A percentile compares a stretch with the other conserved stretches of the same genome.
These are phyloP conservation scores for Agrypnus murinus DNA, from an alignment of 2,888 invertebrate species.

Conservation along the genomic window DNA sequence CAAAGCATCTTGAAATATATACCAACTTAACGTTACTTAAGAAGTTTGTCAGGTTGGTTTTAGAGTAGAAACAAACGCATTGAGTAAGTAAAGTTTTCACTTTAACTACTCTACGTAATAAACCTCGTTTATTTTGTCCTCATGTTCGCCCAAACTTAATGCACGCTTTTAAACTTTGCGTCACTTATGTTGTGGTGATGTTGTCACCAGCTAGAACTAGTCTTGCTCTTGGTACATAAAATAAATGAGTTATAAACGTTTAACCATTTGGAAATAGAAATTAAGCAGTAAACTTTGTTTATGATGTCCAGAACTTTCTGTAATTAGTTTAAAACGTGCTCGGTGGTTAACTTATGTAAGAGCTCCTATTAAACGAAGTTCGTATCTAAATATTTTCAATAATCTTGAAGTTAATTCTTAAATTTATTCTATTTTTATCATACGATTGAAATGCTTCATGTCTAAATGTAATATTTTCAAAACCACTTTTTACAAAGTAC, in stretches of 20 bases:
- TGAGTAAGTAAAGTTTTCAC: conserved; percentile 32
- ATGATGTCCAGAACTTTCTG: background rate
- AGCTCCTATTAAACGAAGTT: no score
- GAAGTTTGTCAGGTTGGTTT: conserved; percentile 33
- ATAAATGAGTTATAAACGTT: background rate
- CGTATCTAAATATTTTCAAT: no score
- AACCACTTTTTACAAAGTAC: no score
- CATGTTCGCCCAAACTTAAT: conserved; percentile 24
- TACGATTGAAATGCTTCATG: no score
- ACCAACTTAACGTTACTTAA: conserved; percentile 21
- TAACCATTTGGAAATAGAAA: conserved; percentile 25
- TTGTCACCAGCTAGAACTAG: no score
- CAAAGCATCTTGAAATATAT: conserved; percentile 24
- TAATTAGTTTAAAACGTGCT: conserved; percentile 6
- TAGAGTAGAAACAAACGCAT: conserved; percentile 15
- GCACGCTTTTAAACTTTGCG: conserved; percentile 25
- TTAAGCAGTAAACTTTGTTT: conserved; percentile 13
- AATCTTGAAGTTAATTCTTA: no score
- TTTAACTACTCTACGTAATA: conserved; percentile 31
- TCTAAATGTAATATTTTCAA: no score
- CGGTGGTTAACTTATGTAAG: no score
- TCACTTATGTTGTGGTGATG: no score
- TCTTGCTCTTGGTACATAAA: no score
- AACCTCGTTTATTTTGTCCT: conserved; percentile 29
- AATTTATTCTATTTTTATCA: no score